Evolutionary conservation across 2,888 invertebrate species (phyloP), one percentile per base, ranked within the genome.

Genomic region (Stenurella melanura): DNA sequence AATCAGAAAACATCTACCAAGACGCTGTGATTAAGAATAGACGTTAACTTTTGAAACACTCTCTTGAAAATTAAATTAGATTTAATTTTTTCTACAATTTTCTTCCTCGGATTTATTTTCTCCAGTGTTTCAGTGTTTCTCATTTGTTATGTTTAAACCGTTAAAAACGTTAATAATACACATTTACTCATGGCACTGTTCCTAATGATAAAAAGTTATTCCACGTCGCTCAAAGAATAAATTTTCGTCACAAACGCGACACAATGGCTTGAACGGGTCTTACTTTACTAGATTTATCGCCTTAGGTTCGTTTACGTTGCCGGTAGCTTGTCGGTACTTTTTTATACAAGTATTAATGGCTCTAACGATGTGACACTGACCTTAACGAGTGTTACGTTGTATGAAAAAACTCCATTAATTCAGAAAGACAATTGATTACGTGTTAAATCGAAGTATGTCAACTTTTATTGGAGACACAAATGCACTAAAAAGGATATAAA

Each of bases 331-430:
- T 11, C 15, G 64, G 64, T 19, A 60, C 15, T 21, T 63, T 63
- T 63, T 63, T 63, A 63, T 17, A n/a, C n/a, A 15, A 18, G 15
- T 1, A 42, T 64, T 42, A 64, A 18, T 64, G 10, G 18, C 15
- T 21, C 5, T 64, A 11, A 63, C 34, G 61, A 63, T 34, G 10
- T 63, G 17, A 15, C 61, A 34, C 30, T 63, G 34, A 9, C 61
- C n/a, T 63, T 63, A 63, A 63, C 34, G 61, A 30, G 61, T 30
- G 30, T 38, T 34, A 63, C 17, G 12, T 19, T 38, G 18, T 63
- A 42, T n/a, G 42, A 64, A 64, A 42, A 64, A 64, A 18, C 19
- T 19, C 19, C 21, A 64, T 42, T 42, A 64, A 64, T 30, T 42
- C 64, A 38, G 19, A 1, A 30, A 64, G 12, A 21, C 42, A 15